Percentiles rank a stretch among this genome's conserved stretches.
phyloP scores from a whole-genome alignment of 2,113 vertebrate species.

The Dipodomys ordii region DNA sequence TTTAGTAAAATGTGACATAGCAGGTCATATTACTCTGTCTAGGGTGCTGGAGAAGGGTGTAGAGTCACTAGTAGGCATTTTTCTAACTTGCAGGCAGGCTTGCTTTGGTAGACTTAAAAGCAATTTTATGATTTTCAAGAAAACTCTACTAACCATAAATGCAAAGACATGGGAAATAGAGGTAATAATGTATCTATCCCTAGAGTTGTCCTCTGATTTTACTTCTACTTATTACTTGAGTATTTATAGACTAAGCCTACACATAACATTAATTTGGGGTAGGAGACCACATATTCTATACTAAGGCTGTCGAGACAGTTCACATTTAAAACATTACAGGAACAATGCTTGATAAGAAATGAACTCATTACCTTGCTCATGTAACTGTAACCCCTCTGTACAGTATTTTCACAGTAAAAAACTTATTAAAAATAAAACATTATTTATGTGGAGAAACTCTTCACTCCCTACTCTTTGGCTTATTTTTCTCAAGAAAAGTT shows the following conservation, averaged over 20 bases:
- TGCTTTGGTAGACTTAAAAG: neutral
- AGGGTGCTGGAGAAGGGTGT: neutral
- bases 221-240: neutral
- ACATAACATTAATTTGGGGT: neutral
- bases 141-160: neutral
- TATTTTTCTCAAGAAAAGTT: slow-evolving; percentile 3
- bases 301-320: no score
- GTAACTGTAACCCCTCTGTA: no score
- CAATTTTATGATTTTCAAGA: neutral
- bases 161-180: neutral
- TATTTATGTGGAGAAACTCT: neutral
- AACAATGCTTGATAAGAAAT: no score
- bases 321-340: neutral
- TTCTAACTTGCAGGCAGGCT: neutral
- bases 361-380: no score
- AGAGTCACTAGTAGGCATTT: neutral
- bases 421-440: neutral
- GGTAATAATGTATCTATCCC: neutral
- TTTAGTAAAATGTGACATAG: neutral
- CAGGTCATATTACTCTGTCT: neutral
- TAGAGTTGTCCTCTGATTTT: slow-evolving; percentile 8
- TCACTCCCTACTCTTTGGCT: neutral
- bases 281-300: no score
- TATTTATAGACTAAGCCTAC: neutral
- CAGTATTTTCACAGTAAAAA: neutral